Base-by-base conservation (phyloP, 2,797 vertebrate genomes). In the Hemibagrus guttatus region DNA sequence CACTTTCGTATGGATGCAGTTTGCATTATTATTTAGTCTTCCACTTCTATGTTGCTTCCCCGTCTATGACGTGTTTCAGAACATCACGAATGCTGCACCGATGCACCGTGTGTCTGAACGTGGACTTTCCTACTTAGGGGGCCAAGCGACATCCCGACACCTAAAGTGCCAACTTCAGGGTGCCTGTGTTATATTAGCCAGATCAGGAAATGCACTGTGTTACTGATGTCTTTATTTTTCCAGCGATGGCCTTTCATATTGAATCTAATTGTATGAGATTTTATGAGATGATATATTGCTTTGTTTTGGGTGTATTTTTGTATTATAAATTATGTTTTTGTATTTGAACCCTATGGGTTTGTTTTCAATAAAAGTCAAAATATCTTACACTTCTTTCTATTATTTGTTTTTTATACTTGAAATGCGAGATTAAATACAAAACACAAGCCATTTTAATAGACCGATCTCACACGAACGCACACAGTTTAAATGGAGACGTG, bases 271-370 rank as follows among this genome's bases (percentile, higher is more conserved):
- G 46, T 49, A 8, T 56, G 16, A 63, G 71, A 58, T 46, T 72
- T 88, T 74, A 81, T 88, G 54, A 49, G 6, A 49, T 49, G 8
- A 74, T 49, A 28, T 56, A 21, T 56, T 78, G 49, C 75, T 35
- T 31, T 78, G 49, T 52, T 35, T 31, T 39, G 35, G 35, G 16
- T 61, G 83, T 85, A n/a, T 85, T 69, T 84, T 82, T 84, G 19
- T 75, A 85, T 87, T 89, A 21, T 88, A 23, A 91, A 89, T 39
- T 86, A 90, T 93, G 92, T 90, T 95, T 87, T 96, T 96, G 89
- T 96, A 96, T 94, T 46, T 7, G 89, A 90, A 94, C 92, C 93
- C 93, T 90, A 88, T 93, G 93, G 93, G 94, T 94, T 89, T 0
- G 1, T 86, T 92, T 93, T 94, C 89, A 92, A 92, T 91, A 90